phyloP scores from a whole-genome alignment of 1,140 invertebrate genomes.

The Rhysida immarginata region DNA sequence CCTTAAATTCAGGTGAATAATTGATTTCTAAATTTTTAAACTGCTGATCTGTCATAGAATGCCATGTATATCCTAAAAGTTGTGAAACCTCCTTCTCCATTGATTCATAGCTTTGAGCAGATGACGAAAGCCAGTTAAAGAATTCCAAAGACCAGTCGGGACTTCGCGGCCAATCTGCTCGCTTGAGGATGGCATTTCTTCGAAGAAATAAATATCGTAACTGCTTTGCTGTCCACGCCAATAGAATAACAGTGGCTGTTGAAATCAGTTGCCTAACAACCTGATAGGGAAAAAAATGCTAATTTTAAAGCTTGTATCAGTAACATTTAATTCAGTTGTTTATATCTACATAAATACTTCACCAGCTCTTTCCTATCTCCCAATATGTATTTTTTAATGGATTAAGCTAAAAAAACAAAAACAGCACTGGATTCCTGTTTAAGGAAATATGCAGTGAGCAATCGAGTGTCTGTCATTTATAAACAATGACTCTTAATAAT shows the following conservation, averaged over 20 bases:
- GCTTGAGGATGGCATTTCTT: slow-evolving; percentile 50
- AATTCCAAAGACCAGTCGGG: slow-evolving; percentile 50
- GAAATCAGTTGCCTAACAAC: slow-evolving; percentile 62
- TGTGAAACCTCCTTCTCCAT: slow-evolving; percentile 50
- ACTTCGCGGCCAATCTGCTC: slow-evolving; percentile 50
- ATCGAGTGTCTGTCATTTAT: too few species aligned
- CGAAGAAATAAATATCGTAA: slow-evolving; percentile 49
- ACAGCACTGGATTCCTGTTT: too few species aligned
- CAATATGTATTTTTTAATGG: too few species aligned
- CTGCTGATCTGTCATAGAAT: slow-evolving; percentile 52
- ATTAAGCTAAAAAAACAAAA: too few species aligned
- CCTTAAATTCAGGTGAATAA: too few species aligned
- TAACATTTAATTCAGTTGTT: too few species aligned
- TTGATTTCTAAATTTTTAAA: slow-evolving; percentile 35
- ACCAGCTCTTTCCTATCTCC: too few species aligned
- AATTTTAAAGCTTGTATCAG: too few species aligned
- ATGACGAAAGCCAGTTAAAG: slow-evolving; percentile 41
- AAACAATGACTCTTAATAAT: too few species aligned
- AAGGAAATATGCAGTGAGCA: too few species aligned
- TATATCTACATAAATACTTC: too few species aligned
- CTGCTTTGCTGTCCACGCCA: slow-evolving; percentile 46
- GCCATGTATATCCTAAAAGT: slow-evolving; percentile 50
- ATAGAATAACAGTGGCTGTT: slow-evolving; percentile 56
- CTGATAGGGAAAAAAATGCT: slow-evolving; percentile 27
- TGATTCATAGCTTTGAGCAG: slow-evolving; percentile 42